A percentile compares a stretch with the other conserved stretches of the same genome.
Evolutionary conservation across 2,113 vertebrate genomes (phyloP).

Genomic region (Parotia lawesii): DNA sequence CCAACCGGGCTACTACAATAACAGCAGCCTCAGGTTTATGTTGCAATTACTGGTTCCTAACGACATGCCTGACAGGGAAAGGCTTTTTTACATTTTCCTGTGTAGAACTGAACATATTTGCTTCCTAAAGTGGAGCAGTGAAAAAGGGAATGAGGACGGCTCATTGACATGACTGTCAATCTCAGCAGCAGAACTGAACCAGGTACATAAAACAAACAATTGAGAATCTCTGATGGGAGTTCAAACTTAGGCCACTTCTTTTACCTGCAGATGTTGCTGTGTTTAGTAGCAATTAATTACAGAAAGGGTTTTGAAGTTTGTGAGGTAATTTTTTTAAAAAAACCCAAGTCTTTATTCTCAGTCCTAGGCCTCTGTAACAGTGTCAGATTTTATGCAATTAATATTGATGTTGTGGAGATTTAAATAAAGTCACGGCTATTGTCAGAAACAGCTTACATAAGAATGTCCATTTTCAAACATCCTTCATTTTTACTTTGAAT

Average conservation of each 20-base stretch:
- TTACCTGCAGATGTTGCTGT: constrained; percentile 31
- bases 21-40: background rate
- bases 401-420: background rate
- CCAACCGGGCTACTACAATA: background rate
- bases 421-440: background rate
- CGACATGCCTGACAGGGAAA: background rate
- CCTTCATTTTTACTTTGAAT: background rate
- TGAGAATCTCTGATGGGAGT: background rate
- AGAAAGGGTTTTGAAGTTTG: background rate
- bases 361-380: background rate
- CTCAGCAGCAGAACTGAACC: background rate
- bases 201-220: background rate
- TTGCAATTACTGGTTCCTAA: background rate
- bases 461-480: background rate
- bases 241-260: background rate
- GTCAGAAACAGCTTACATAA: background rate
- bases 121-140: background rate
- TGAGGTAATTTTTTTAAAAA: background rate
- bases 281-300: background rate
- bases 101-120: background rate
- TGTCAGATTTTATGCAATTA: fast-evolving
- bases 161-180: background rate
- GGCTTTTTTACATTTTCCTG: background rate
- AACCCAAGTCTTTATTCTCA: background rate
- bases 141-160: background rate